phyloP scores from a whole-genome alignment of 2,888 invertebrate genomes.

The Drosophila melanosoma region DNA sequence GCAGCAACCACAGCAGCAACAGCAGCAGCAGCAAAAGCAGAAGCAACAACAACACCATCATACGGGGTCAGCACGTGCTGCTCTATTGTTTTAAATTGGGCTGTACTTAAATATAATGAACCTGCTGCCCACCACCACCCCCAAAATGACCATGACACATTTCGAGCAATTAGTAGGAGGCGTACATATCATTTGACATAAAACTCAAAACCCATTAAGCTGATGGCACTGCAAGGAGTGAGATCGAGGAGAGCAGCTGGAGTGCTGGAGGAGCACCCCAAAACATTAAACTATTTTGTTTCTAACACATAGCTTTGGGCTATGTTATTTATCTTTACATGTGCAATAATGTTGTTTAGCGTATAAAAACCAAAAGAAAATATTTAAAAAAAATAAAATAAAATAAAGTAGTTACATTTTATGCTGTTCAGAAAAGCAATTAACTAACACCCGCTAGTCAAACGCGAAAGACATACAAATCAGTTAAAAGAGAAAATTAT shows the following conservation, averaged over 20 bases:
- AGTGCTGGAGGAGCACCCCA: constrained; percentile 8
- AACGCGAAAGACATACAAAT: constrained; percentile 42
- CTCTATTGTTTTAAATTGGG: constrained; percentile 60
- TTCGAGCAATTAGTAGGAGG: constrained; percentile 48
- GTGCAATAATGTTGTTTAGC: constrained; percentile 72
- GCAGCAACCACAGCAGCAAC: constrained; percentile 30
- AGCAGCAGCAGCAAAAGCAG: constrained; percentile 28
- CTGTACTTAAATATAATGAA: constrained; percentile 9
- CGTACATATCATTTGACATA: constrained; percentile 56
- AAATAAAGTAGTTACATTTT: constrained; percentile 64
- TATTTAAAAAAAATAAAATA: constrained; percentile 16
- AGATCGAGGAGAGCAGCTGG: constrained; percentile 1
- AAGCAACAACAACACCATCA: constrained; percentile 53
- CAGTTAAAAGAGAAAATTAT: constrained; percentile 39
- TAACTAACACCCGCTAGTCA: constrained; percentile 64
- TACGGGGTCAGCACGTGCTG: constrained; percentile 51
- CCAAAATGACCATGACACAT: constrained; percentile 32
- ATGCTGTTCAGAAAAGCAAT: constrained; percentile 71
- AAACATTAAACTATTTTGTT: constrained; percentile 31
- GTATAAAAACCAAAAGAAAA: constrained; percentile 41
- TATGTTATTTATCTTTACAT: constrained; percentile 67
- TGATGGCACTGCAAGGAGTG: constrained; percentile 10
- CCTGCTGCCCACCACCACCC: neutral
- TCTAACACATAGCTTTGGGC: constrained; percentile 40
- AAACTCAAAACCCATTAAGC: constrained; percentile 14